Base-by-base conservation (phyloP, 2,797 vertebrate species). In the Poecilia gillii region DNA sequence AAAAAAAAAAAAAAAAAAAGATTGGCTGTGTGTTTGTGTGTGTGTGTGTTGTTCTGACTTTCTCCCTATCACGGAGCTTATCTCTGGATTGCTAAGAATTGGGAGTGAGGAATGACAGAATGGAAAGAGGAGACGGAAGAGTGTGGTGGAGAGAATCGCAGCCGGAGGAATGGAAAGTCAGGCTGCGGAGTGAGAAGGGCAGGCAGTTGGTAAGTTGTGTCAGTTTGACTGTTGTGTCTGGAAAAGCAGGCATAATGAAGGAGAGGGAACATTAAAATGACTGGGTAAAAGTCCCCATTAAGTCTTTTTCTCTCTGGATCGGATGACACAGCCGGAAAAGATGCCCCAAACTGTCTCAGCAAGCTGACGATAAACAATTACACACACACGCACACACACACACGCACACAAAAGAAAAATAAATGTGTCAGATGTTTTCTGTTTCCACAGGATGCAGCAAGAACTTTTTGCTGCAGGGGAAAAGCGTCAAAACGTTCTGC, bases 161-260 rank as follows among this genome's bases (percentile, higher is more conserved):
- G 88, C 87, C 73, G 74, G 81, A 90, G 85, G 43, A 89, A 94
- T 85, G 92, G 92, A 95, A 93, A 94, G 91, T 94, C 94, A 86
- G 89, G 90, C 89, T 81, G 92, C 36, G 2, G 95, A 94, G 93
- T 94, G 95, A 94, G 93, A 95, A 95, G 94, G 95, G 93, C 93
- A 94, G 91, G 93, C 94, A 95, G 93, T 95, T 94, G 93, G 86
- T 77, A 45, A 55, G 75, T 16, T 49, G 83, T 75, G 82, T 81
- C 74, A 75, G 78, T 62, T 70, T 1, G 20, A 72, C 81, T 90
- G 89, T 90, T 87, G 77, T 85, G 89, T 90, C 89, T 90, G 47
- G 72, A 85, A 74, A 75, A 55, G 39, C 72, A 76, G 49, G 77
- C 57, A 74, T 88, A 87, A 90, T 85, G 88, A 88, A 87, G 78